These are phyloP conservation scores for Phylloscopus collybita DNA, from an alignment of 2,797 vertebrate species.

Conservation along the genomic window DNA sequence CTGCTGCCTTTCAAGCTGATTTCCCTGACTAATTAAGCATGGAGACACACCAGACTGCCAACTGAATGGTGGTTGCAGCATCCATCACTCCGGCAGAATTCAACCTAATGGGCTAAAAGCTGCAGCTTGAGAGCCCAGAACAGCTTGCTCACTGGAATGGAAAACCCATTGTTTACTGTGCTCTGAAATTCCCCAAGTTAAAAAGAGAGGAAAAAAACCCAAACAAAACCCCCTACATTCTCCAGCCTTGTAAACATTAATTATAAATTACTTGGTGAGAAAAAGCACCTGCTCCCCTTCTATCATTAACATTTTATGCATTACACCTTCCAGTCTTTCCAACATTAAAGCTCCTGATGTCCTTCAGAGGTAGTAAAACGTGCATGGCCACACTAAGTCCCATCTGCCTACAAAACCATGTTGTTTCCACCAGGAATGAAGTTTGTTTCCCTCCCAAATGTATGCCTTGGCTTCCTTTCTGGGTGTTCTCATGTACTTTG, in stretches of 20 bases:
- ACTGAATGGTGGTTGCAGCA: background rate
- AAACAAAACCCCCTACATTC: background rate
- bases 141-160: constrained; percentile 2
- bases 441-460: background rate
- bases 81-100: constrained; percentile 25
- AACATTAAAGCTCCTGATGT: background rate
- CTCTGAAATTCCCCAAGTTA: constrained; percentile 21
- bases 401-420: background rate
- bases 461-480: background rate
- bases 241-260: constrained; percentile 6
- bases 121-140: background rate
- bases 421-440: background rate
- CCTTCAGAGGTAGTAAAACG: background rate
- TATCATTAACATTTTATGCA: constrained; percentile 2
- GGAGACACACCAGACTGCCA: constrained; percentile 19
- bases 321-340: background rate
- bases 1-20: constrained; percentile 43
- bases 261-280: constrained; percentile 24
- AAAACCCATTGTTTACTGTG: constrained; percentile 2
- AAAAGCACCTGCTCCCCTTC: constrained; percentile 26
- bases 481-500: accelerated
- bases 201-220: background rate
- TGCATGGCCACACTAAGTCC: background rate
- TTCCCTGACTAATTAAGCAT: constrained; percentile 49
- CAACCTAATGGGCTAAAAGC: constrained; percentile 9